Evolutionary conservation across 2,888 invertebrate species (phyloP), one percentile per base, ranked within the genome.

Genomic region (Trisateles emortualis): DNA sequence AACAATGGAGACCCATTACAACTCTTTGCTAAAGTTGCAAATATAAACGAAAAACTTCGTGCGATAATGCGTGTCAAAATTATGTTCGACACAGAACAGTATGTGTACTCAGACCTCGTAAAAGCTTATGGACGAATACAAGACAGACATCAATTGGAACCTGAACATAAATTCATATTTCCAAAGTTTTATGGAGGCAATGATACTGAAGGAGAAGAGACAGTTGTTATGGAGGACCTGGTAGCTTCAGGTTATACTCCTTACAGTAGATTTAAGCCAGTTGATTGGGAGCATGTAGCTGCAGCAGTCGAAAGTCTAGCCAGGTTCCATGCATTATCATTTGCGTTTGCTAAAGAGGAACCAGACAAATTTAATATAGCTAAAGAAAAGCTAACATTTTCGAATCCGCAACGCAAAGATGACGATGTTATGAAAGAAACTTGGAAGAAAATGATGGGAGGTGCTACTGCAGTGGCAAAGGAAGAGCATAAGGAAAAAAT

Each of bases 311-410:
- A 76, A 19, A 63, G 58, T 1, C 56, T 88, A 6, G 88, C 88
- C 0, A 77, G 74, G 36, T 84, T 86, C 52, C 90, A 90, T 50
- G 88, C 88, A 0, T 52, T 87, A 4, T 87, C 87, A 0, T 83
- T 87, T 5, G 84, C 84, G 0, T 77, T 81, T 26, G 74, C 78
- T 39, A 78, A 79, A 8, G 79, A 84, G 36, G 64, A 81, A n/a
- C 87, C 87, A 0, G 74, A 70, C 10, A 63, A 71, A 5, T 81
- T 77, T 17, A 58, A 60, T 0, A 29, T 38, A 24, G 53, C 64
- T 0, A 52, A 54, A 0, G 50, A 73, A 0, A 42, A 49, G 24
- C 13, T 82, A 17, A 51, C 54, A 32, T 61, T 49, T n/a, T 39
- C 22, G 1, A 24, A 48, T 0, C 13, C 29, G 14, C 22, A 16